Percentiles rank a stretch among this genome's conserved stretches.
Evolutionary conservation across 2,888 invertebrate species (phyloP).

Genomic region (Tetragonisca angustula): DNA sequence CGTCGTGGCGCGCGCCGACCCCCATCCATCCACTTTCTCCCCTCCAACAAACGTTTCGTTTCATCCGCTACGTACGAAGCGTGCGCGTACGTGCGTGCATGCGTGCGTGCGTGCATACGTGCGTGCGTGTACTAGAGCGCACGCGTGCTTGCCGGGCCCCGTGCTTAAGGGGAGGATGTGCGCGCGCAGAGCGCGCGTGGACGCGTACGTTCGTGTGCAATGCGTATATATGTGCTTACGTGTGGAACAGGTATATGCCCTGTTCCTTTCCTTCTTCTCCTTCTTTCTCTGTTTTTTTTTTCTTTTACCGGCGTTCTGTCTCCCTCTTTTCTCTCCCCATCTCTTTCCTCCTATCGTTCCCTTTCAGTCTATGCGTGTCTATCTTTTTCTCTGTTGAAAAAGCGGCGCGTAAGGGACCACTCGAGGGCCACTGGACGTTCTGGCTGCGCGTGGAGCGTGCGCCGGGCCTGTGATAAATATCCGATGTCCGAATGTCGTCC

Average conservation of each 20-base stretch:
- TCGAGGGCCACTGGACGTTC: slow-evolving; percentile 72
- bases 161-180: slow-evolving; percentile 65
- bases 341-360: slow-evolving; percentile 41
- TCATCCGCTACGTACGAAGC: slow-evolving; percentile 60
- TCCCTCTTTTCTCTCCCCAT: slow-evolving; percentile 49
- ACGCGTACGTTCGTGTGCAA: slow-evolving; percentile 7
- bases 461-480: slow-evolving; percentile 59
- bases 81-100: slow-evolving; percentile 62
- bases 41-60: slow-evolving; percentile 52
- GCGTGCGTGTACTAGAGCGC: slow-evolving; percentile 63
- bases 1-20: slow-evolving; percentile 81
- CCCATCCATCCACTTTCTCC: slow-evolving; percentile 68
- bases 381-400: slow-evolving; percentile 66
- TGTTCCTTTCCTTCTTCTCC: slow-evolving; percentile 48
- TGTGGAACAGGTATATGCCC: slow-evolving; percentile 75
- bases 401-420: slow-evolving; percentile 55
- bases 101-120: slow-evolving; percentile 67
- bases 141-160: slow-evolving; percentile 69
- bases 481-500: slow-evolving; percentile 50
- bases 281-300: slow-evolving; percentile 34
- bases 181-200: slow-evolving; percentile 53
- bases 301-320: slow-evolving; percentile 46
- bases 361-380: slow-evolving; percentile 44
- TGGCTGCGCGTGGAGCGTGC: slow-evolving; percentile 30
- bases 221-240: slow-evolving; percentile 65